Evolutionary conservation across 2,888 invertebrate species (phyloP).

Genomic region (Aphidoletes aphidimyza): DNA sequence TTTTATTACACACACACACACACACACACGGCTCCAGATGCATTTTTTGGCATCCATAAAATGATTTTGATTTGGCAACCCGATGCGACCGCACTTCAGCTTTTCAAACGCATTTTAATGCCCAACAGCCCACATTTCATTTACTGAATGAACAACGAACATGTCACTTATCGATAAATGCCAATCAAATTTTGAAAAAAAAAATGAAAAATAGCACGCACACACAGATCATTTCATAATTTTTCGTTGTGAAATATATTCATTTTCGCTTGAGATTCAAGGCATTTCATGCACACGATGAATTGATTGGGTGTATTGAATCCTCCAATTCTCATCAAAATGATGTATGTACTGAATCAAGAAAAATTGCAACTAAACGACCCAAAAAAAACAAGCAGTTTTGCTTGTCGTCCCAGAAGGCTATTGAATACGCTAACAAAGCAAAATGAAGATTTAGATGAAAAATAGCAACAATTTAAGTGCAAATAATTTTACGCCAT

Average conservation of each 20-base stretch:
- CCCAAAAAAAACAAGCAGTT: background rate
- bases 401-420: too few species aligned
- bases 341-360: too few species aligned
- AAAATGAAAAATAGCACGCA: too few species aligned
- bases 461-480: constrained; percentile 18
- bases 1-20: background rate
- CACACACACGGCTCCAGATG: too few species aligned
- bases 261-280: too few species aligned
- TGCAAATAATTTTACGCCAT: constrained; percentile 46
- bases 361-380: background rate
- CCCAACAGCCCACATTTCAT: too few species aligned
- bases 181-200: constrained; percentile 35
- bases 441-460: background rate
- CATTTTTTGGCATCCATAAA: constrained; percentile 25
- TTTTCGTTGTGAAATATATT: constrained; percentile 1
- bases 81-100: background rate
- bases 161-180: background rate
- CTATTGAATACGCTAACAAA: too few species aligned
- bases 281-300: too few species aligned
- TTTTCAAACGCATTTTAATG: background rate
- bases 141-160: background rate
- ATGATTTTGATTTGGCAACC: background rate
- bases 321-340: too few species aligned
- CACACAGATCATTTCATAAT: constrained; percentile 14
- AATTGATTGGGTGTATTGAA: too few species aligned